phyloP scores from a whole-genome alignment of 2,797 vertebrate genomes.

The Tarsius wallacei region DNA sequence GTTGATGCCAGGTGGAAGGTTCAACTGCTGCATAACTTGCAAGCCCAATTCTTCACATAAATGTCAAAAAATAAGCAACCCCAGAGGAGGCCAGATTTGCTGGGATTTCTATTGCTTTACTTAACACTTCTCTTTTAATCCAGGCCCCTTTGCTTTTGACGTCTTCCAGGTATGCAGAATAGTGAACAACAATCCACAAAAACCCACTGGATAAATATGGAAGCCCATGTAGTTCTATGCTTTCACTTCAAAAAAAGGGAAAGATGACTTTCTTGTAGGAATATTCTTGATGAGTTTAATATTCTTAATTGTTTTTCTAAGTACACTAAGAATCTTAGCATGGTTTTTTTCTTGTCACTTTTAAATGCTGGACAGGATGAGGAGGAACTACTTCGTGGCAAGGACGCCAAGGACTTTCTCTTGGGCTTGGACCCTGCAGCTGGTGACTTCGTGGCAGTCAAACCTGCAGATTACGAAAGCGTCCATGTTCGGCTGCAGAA shows the following conservation, averaged over 20 bases:
- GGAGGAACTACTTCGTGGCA: slow-evolving; percentile 90
- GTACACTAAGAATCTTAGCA: not conserved
- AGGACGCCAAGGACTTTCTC: slow-evolving; percentile 90
- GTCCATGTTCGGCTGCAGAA: slow-evolving; percentile 89
- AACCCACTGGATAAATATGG: not conserved
- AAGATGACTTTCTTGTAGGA: not conserved
- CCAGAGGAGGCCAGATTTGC: not conserved
- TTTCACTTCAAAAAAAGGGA: not conserved
- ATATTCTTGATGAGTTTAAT: not conserved
- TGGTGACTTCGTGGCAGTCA: slow-evolving; percentile 93
- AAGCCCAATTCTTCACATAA: not conserved
- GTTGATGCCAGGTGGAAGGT: not conserved
- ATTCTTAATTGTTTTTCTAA: not conserved
- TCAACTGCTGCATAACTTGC: not conserved
- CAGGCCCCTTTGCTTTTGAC: not conserved
- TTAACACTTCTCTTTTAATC: not conserved
- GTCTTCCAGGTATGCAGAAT: not conserved
- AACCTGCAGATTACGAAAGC: slow-evolving; percentile 92
- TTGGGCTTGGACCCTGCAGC: slow-evolving; percentile 91
- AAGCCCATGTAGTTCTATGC: not conserved
- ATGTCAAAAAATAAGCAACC: too few species aligned
- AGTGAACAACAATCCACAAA: not conserved
- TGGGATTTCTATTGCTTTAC: not conserved
- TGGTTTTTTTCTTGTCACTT: not conserved
- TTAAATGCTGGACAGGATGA: slow-evolving; percentile 91